These are phyloP conservation scores for Cryptocephalus primarius DNA, from an alignment of 2,888 invertebrate genomes.

Conservation along the genomic window DNA sequence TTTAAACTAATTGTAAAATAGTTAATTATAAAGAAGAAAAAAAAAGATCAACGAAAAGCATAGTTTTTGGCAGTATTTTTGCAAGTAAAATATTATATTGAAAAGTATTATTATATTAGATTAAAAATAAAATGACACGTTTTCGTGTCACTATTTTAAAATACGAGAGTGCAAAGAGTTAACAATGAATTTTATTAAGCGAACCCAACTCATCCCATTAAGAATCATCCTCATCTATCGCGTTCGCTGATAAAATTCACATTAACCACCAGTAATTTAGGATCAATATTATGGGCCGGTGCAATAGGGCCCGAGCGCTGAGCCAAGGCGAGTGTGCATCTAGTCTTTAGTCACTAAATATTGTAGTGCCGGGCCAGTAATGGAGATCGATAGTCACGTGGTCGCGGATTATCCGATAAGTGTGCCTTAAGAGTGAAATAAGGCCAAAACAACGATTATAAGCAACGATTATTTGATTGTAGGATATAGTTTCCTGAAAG, in stretches of 20 bases:
- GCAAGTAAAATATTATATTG: conserved; percentile 29
- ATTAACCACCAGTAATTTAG: too few relatives aligned
- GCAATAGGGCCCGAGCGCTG: conserved; percentile 32
- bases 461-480: conserved; percentile 1
- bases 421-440: conserved; percentile 2
- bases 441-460: conserved; percentile 2
- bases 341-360: conserved; percentile 27
- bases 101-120: conserved; percentile 20
- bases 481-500: neutral
- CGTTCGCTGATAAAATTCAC: too few relatives aligned
- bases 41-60: conserved; percentile 26
- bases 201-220: too few relatives aligned
- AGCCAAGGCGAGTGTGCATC: conserved; percentile 36
- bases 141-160: conserved; percentile 3
- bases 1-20: neutral
- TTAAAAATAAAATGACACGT: conserved; percentile 7
- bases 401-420: conserved; percentile 6
- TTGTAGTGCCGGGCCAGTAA: conserved; percentile 28
- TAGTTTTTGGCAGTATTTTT: conserved; percentile 40
- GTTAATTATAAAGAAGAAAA: conserved; percentile 2
- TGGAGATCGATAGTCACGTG: conserved; percentile 5
- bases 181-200: too few relatives aligned
- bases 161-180: conserved; percentile 1
- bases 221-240: too few relatives aligned
- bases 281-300: conserved; percentile 13